These are phyloP conservation scores for rat (Rattus norvegicus) DNA, from an alignment of 2,113 vertebrate species.

Conservation along the genomic window GRCr8 NC_086034.1:80649501-80650000, in stretches of 20 bases:
- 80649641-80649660: neutral
- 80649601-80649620: neutral
- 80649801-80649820: neutral
- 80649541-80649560: neutral
- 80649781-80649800: neutral
- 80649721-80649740: neutral
- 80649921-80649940: neutral
- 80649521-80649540: neutral
- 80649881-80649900: neutral
- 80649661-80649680: neutral
- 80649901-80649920: neutral
- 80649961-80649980: neutral
- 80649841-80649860: neutral
- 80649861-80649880: neutral
- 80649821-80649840: neutral
- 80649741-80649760: neutral
- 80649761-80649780: neutral
- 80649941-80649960: neutral
- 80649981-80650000: neutral
- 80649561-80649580: no score
- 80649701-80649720: neutral
- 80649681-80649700: neutral
- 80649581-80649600: neutral
- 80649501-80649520: no score
- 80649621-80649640: neutral